phyloP scores from a whole-genome alignment of 2,797 vertebrate genomes.

The Agapornis canus region DNA sequence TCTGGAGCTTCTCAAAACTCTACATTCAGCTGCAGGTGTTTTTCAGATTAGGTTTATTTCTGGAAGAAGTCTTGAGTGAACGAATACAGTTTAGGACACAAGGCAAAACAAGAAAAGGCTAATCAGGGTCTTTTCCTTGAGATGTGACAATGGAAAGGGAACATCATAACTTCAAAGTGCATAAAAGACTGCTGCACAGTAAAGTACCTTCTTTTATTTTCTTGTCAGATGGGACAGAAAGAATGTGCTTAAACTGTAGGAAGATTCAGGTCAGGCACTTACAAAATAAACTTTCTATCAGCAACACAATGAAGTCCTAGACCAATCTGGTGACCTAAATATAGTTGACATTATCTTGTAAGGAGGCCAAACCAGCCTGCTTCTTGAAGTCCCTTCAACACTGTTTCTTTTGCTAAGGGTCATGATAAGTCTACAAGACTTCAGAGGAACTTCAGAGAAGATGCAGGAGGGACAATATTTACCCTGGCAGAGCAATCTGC shows the following conservation, averaged over 20 bases:
- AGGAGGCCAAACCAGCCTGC: neutral
- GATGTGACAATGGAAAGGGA: neutral
- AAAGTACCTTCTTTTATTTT: neutral
- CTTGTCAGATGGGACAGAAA: neutral
- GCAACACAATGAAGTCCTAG: neutral
- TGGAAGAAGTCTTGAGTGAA: neutral
- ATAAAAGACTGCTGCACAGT: neutral
- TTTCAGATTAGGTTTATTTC: neutral
- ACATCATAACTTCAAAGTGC: neutral
- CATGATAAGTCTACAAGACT: neutral
- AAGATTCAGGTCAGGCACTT: neutral
- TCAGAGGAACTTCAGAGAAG: neutral
- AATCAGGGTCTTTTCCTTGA: neutral
- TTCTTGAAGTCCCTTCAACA: neutral
- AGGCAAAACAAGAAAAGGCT: neutral
- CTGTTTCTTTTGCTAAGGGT: neutral
- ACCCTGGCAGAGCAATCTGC: neutral
- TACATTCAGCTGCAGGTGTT: neutral
- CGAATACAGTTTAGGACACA: neutral
- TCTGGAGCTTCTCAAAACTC: neutral
- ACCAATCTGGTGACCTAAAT: neutral
- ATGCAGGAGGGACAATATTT: neutral
- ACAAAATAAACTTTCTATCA: neutral
- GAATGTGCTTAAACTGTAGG: neutral
- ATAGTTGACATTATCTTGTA: neutral